Conservation (phyloP, 1,140 invertebrate genomes). For the Microplitis demolitor region DNA sequence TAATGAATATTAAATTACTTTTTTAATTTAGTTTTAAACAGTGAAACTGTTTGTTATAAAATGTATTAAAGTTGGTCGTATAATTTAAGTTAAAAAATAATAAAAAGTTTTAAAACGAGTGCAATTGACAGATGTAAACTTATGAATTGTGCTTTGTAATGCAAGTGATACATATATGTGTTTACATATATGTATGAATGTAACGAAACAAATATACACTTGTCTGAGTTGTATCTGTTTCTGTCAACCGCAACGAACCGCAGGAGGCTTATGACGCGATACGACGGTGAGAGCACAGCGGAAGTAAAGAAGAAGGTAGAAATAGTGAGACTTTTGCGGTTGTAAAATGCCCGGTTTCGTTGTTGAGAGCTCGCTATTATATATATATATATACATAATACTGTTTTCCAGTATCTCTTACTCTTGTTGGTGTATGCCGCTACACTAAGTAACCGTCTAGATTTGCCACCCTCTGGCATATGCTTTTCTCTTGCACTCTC, state of each 20-base stretch:
- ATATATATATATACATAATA: neutral
- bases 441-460: constrained; percentile 50
- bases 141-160: neutral
- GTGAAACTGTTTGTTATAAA: too few species aligned
- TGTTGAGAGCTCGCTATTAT: neutral
- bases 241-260: constrained; percentile 13
- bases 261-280: constrained; percentile 1
- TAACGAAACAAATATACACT: neutral
- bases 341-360: constrained; percentile 1
- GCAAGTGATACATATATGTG: neutral
- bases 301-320: constrained; percentile 5
- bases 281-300: neutral
- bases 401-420: too few species aligned
- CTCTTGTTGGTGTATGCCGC: constrained; percentile 16
- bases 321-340: neutral
- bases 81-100: too few species aligned
- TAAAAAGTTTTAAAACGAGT: too few species aligned
- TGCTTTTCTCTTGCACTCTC: constrained; percentile 12
- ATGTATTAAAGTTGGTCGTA: too few species aligned
- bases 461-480: constrained; percentile 34
- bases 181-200: neutral
- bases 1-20: too few species aligned
- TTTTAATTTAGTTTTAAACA: too few species aligned
- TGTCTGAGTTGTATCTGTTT: neutral
- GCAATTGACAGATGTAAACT: too few species aligned